Base-by-base conservation (phyloP, 2,888 invertebrate genomes). In the Melangyna quadrimaculata region DNA sequence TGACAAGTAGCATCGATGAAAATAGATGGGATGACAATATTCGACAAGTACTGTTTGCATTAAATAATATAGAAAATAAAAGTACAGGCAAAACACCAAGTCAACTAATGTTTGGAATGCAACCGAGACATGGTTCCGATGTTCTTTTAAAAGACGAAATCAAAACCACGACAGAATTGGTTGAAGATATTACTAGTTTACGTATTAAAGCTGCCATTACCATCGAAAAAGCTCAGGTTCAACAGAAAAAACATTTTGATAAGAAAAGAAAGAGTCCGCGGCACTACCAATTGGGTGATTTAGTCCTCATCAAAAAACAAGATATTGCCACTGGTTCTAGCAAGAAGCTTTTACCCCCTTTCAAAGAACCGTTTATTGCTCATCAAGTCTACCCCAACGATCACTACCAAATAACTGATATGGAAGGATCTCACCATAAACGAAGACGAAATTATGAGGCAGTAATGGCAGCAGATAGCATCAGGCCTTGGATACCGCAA, bases 301-400 rank as follows among this genome's bases (percentile, higher is more conserved):
- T 88, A 12, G 88, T 89, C 4, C 87, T 89, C 78, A 86, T 89
- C 6, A 35, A 79, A 43, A 89, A 89, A 65, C 65, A 81, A 10
- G 88, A 88, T n/a, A n/a, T n/a, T n/a, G n/a, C n/a, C n/a, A n/a
- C n/a, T n/a, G n/a, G n/a, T n/a, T 7, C 63, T 32, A 88, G 87
- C 65, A 88, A 88, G 57, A 89, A 89, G 74, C 71, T 88, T 14
- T 83, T 88, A 17, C 88, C 88, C 2, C 88, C 88, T 37, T 89
- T 83, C 80, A 88, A 87, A 73, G 89, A 89, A 19, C 89, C 89
- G 17, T 89, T 88, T 75, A 87, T 78, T 32, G 83, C 88, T 32
- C 87, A 78, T 35, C 88, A 88, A 70, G 82, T 88, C 4, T 65
- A 89, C 4, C 83, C 82, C 17, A 87, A 88, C 77, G 89, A 89